Conservation (phyloP, 2,888 invertebrate species). For the Cephus runcator region DNA sequence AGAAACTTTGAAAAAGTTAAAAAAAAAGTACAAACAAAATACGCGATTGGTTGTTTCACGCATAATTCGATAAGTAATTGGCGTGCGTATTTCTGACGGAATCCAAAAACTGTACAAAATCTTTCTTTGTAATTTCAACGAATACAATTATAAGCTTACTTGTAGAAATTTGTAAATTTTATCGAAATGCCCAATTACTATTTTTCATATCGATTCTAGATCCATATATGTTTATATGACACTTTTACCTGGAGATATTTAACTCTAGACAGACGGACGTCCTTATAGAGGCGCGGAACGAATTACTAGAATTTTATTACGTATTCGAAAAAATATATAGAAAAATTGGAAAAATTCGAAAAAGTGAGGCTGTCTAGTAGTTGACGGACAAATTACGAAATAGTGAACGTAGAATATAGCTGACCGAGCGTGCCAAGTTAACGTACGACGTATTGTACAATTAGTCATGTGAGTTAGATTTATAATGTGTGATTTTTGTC, state of each 20-base stretch:
- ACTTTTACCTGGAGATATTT: background rate
- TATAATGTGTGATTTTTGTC: background rate
- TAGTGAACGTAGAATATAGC: background rate
- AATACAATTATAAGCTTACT: background rate
- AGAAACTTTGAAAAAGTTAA: constrained; percentile 56
- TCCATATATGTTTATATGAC: background rate
- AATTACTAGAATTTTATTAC: no score
- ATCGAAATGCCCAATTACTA: background rate
- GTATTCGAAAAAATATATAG: no score
- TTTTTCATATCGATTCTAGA: background rate
- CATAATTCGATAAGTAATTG: background rate
- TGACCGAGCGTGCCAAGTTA: background rate
- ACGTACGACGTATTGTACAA: background rate
- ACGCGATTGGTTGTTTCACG: background rate
- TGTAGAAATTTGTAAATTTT: background rate
- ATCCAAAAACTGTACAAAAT: background rate
- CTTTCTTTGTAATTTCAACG: no score
- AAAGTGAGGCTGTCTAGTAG: no score
- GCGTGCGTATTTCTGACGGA: background rate
- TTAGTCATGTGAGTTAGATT: background rate
- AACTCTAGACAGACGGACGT: background rate
- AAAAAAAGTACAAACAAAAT: background rate
- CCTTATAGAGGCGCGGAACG: no score
- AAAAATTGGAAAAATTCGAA: background rate
- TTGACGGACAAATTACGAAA: background rate